Evolutionary conservation across 2,888 invertebrate species (phyloP).

Genomic region (Ornithoptera priamus): DNA sequence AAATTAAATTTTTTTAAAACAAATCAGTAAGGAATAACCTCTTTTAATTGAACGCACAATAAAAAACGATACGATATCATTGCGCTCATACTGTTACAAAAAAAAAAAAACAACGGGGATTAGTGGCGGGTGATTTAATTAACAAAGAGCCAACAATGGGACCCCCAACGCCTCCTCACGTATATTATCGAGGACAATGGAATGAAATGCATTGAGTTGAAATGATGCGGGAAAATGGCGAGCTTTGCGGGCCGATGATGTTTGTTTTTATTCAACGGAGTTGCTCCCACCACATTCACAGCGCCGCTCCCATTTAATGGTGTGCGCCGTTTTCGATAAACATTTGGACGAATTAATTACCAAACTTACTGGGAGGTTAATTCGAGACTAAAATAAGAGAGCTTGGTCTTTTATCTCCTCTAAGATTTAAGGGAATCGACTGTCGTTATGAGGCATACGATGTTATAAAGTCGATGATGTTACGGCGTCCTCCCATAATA

Average conservation of each 20-base stretch:
- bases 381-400: no score
- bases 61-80: not conserved
- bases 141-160: slow-evolving; percentile 28
- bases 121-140: slow-evolving; percentile 25
- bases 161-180: slow-evolving; percentile 5
- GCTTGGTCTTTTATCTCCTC: no score
- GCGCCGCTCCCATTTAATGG: not conserved
- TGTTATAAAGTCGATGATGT: no score
- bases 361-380: no score
- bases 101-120: slow-evolving; percentile 15
- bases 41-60: not conserved
- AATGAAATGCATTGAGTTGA: slow-evolving; percentile 24
- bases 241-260: slow-evolving; percentile 1
- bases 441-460: no score
- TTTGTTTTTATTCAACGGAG: slow-evolving; percentile 11
- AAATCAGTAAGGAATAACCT: no score
- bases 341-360: no score
- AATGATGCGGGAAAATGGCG: slow-evolving; percentile 23
- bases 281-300: slow-evolving; percentile 3
- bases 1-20: no score
- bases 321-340: no score
- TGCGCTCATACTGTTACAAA: not conserved
- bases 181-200: slow-evolving; percentile 26
- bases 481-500: no score
- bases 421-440: no score